phyloP scores from a whole-genome alignment of 2,797 vertebrate genomes.

The Petrocephalus sullivani region DNA sequence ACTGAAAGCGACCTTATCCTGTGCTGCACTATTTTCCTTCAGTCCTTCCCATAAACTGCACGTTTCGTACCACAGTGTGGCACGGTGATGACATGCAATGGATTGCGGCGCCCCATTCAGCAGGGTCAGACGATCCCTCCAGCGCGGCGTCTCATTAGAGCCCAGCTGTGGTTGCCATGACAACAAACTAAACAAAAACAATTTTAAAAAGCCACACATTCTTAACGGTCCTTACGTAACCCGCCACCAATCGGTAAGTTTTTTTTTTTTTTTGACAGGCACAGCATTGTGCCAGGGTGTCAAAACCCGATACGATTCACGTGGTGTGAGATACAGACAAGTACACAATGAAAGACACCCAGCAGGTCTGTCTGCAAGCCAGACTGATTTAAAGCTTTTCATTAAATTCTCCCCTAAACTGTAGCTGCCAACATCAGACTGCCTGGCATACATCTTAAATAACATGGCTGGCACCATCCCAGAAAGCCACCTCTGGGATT shows the following conservation, averaged over 20 bases:
- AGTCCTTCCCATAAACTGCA: background rate
- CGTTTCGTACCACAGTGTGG: background rate
- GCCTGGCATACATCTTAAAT: background rate
- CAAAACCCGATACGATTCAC: background rate
- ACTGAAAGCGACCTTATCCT: background rate
- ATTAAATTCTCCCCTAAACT: background rate
- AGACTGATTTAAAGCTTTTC: slow-evolving; percentile 11
- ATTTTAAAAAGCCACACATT: background rate
- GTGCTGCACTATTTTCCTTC: background rate
- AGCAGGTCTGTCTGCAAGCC: background rate
- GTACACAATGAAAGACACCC: background rate
- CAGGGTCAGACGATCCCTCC: background rate
- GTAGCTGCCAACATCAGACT: background rate
- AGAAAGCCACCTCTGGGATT: background rate
- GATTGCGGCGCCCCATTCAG: background rate
- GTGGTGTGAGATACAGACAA: background rate
- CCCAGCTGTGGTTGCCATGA: background rate
- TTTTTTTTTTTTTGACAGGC: background rate
- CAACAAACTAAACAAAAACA: slow-evolving; percentile 16
- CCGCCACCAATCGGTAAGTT: background rate
- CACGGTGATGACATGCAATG: background rate
- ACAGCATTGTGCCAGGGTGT: too few species aligned
- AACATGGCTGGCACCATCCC: background rate
- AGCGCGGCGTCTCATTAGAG: background rate
- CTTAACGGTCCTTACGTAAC: background rate